A percentile compares a stretch with the other conserved stretches of the same genome.
phyloP scores from a whole-genome alignment of 30 jellyfish, hydroid and myxozoan genomes.

The Hydractinia echinata region DNA sequence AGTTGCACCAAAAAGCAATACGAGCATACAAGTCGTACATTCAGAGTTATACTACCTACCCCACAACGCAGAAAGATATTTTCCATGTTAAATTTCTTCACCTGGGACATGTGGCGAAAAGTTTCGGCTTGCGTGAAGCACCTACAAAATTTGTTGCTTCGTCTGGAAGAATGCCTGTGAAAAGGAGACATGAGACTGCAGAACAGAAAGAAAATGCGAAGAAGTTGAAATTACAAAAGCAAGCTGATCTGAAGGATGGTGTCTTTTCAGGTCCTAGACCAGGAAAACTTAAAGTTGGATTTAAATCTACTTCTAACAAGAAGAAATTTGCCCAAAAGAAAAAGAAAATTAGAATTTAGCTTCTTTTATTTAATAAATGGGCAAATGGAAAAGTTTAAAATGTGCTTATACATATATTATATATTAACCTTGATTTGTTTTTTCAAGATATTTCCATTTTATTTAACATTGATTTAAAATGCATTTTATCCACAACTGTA shows the following conservation, averaged over 20 bases:
- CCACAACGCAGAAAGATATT: slow-evolving; percentile 56
- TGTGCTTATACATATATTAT: too few relatives aligned
- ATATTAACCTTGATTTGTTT: too few relatives aligned
- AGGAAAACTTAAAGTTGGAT: slow-evolving; percentile 29
- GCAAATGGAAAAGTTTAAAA: too few relatives aligned
- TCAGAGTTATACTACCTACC: slow-evolving; percentile 92
- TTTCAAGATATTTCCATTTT: too few relatives aligned
- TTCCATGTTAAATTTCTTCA: slow-evolving; percentile 76
- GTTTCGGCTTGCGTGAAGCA: slow-evolving; percentile 85
- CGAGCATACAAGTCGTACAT: slow-evolving; percentile 68
- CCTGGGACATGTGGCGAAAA: slow-evolving; percentile 90
- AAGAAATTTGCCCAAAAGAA: not conserved
- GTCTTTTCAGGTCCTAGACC: slow-evolving; percentile 76
- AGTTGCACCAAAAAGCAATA: slow-evolving; percentile 46
- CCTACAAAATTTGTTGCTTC: slow-evolving; percentile 61
- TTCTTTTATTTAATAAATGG: too few relatives aligned
- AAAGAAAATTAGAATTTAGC: slow-evolving; percentile 17
- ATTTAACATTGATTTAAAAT: too few relatives aligned
- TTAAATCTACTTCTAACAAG: not conserved
- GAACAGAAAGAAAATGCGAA: slow-evolving; percentile 26
- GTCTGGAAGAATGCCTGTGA: not conserved
- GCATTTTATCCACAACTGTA: too few relatives aligned
- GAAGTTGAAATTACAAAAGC: slow-evolving; percentile 17
- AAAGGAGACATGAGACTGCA: slow-evolving; percentile 24
- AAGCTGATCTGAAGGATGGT: slow-evolving; percentile 47